phyloP scores from a whole-genome alignment of 2,888 invertebrate genomes.

The Dasysyrphus albostriatus region DNA sequence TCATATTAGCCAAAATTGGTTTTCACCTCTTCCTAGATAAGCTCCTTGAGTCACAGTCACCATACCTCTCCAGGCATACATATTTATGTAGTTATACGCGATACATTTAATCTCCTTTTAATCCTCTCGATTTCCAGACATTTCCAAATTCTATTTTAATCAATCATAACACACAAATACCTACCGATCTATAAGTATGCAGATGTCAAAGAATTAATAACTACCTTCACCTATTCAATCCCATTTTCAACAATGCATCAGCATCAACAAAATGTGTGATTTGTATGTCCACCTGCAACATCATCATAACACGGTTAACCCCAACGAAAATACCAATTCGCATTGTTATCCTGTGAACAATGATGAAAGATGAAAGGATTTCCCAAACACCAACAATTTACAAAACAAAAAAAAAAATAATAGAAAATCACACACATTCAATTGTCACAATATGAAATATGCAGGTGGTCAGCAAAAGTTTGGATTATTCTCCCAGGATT shows the following conservation, averaged over 20 bases:
- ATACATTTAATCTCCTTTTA: conserved; percentile 21
- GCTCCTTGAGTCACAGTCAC: too few species aligned
- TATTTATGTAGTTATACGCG: not conserved
- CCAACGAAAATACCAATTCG: conserved; percentile 36
- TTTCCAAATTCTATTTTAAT: conserved; percentile 36
- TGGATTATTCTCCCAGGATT: conserved; percentile 38
- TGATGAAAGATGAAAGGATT: conserved; percentile 31
- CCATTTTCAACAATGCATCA: conserved; percentile 17
- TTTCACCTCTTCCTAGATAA: too few species aligned
- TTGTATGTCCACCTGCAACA: conserved; percentile 51
- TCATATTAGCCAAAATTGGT: too few species aligned
- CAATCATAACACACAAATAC: conserved; percentile 44
- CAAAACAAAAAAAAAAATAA: not conserved
- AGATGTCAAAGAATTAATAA: conserved; percentile 53
- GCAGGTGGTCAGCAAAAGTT: conserved; percentile 66
- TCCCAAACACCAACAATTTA: conserved; percentile 23
- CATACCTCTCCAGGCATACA: too few species aligned
- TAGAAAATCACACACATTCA: conserved; percentile 39
- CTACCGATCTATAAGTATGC: conserved; percentile 18
- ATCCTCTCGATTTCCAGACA: conserved; percentile 17
- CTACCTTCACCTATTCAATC: conserved; percentile 29
- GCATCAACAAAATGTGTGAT: not conserved
- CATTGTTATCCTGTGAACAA: conserved; percentile 62
- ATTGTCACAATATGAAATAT: conserved; percentile 53
- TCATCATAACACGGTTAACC: conserved; percentile 49